Base-by-base conservation (phyloP, 2,797 vertebrate genomes). In the Pantherophis vulpinus region DNA sequence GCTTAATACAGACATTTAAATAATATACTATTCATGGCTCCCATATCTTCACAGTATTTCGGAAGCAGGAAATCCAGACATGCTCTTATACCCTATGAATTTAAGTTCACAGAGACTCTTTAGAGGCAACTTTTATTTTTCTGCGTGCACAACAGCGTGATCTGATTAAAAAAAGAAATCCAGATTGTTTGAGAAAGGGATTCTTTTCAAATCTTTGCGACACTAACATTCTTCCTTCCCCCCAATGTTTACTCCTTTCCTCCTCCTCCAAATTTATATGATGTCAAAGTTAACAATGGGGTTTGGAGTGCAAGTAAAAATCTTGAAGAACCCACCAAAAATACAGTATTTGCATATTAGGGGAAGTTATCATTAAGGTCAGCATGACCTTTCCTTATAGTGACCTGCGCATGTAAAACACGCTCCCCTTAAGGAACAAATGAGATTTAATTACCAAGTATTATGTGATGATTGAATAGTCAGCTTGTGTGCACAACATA, bases 1-100 rank as follows among this genome's bases (percentile, higher is more conserved):
- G 97, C 97, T 98, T 98, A 98, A 98, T 98, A 98, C 97, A 98
- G 98, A 98, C 96, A 97, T 98, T 97, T 98, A 98, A 98, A 98
- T 98, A 98, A 98, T 97, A 98, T 97, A 98, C 97, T 97, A 97
- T 98, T 98, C 97, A 89, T 97, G 97, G 96, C 95, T 96, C 95
- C 94, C 97, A 96, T 95, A 92, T 98, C 96, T 94, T 94, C 93
- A 95, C 92, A 95, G 91, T 94, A 95, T 97, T 97, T 97, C 94
- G 90, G 94, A 98, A 98, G 95, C 98, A 97, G 95, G 94, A 90
- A 91, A 95, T 94, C 25, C 29, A 91, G 96, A 95, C 95, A 93
- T 86, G 95, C 87, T 88, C 91, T 96, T 97, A 96, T 96, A 95
- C 93, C 93, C 92, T 90, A 95, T 56, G 92, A 97, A 95, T 97